Conservation (phyloP, 1,140 invertebrate species). For the Drosophila lacertosa region DNA sequence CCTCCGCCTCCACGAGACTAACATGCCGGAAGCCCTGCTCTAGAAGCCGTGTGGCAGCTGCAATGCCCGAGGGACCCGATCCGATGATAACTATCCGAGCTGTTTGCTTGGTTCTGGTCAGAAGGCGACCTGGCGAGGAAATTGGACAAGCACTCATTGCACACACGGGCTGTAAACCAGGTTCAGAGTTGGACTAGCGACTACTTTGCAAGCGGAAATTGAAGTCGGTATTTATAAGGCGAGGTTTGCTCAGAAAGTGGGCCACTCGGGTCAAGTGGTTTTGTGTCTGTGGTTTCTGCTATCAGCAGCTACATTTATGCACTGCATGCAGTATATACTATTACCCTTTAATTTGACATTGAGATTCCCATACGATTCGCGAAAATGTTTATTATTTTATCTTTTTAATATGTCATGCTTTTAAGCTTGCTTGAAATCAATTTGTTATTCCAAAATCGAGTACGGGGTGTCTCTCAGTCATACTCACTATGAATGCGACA, state of each 20-base stretch:
- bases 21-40: conserved; percentile 85
- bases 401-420: background rate
- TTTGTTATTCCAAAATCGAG: background rate
- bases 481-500: background rate
- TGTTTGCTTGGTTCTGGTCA: conserved; percentile 31
- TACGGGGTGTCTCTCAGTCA: background rate
- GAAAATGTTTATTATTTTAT: background rate
- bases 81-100: conserved; percentile 85
- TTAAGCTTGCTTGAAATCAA: conserved; percentile 1
- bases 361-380: background rate
- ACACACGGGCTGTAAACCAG: background rate
- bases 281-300: conserved; percentile 16
- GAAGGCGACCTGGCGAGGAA: conserved; percentile 10
- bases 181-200: conserved; percentile 1
- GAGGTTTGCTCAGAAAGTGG: background rate
- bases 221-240: conserved; percentile 6
- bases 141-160: conserved; percentile 14
- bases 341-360: conserved; percentile 2
- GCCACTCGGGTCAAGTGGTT: conserved; percentile 1
- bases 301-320: conserved; percentile 11
- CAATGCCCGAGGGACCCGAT: conserved; percentile 86
- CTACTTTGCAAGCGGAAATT: background rate
- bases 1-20: conserved; percentile 87
- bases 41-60: conserved; percentile 85
- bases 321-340: background rate